phyloP scores from a whole-genome alignment of 2,888 invertebrate species.

The Leucophenga montana region DNA sequence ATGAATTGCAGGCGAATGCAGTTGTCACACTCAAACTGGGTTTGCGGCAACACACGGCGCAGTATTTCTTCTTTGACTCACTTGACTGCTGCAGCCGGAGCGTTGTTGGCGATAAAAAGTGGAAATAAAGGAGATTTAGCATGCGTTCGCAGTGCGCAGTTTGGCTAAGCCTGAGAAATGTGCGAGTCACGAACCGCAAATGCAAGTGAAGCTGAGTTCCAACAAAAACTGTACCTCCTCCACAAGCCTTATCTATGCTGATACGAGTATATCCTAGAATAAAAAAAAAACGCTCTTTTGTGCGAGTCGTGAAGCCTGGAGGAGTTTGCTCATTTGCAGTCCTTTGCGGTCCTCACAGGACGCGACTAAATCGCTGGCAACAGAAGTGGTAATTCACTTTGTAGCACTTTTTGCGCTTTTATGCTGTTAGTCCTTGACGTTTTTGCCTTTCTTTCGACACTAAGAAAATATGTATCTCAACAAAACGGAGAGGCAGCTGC shows the following conservation, averaged over 20 bases:
- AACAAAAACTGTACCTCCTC: not conserved
- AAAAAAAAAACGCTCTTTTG: not conserved
- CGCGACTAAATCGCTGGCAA: not conserved
- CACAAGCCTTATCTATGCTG: not conserved
- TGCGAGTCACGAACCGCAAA: constrained; percentile 49
- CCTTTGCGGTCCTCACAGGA: constrained; percentile 46
- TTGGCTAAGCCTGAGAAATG: constrained; percentile 52
- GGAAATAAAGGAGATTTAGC: constrained; percentile 29
- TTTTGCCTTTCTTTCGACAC: not conserved
- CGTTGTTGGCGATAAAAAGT: constrained; percentile 57
- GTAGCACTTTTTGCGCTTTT: constrained; percentile 43
- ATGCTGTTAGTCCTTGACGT: constrained; percentile 13
- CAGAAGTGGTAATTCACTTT: constrained; percentile 55
- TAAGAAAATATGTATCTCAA: not conserved
- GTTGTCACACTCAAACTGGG: too few relatives aligned
- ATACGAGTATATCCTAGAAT: not conserved
- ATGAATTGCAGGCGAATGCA: too few relatives aligned
- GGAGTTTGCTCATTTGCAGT: constrained; percentile 48
- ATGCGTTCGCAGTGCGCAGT: not conserved
- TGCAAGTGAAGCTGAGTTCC: constrained; percentile 19
- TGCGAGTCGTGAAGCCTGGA: not conserved
- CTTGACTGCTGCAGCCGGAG: constrained; percentile 41
- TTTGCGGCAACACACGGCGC: too few relatives aligned
- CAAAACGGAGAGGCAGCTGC: too few relatives aligned
- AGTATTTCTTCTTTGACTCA: too few relatives aligned